A percentile compares a stretch with the other conserved stretches of the same genome.
Conservation (phyloP, 2,797 vertebrate species). For the Pantherophis alleghaniensis region DNA sequence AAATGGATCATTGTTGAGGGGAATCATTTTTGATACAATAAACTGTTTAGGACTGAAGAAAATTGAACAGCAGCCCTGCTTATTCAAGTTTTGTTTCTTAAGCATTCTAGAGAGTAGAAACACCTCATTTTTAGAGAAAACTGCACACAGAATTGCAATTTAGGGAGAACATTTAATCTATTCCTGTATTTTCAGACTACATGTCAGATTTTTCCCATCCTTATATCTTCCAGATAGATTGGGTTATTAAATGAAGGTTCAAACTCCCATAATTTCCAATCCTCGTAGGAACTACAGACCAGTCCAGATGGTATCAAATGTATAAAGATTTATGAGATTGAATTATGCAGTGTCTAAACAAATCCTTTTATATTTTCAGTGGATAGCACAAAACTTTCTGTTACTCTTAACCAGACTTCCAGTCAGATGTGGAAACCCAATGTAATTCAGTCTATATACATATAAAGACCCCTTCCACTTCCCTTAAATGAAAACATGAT, state of each 20-base stretch:
- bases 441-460: background rate
- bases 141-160: background rate
- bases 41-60: background rate
- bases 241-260: background rate
- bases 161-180: background rate
- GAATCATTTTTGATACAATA: background rate
- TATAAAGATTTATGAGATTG: background rate
- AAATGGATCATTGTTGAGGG: background rate
- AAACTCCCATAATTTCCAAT: background rate
- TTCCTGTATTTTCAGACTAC: background rate
- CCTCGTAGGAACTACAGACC: background rate
- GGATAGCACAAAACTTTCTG: background rate
- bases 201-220: background rate
- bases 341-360: background rate
- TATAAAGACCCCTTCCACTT: background rate
- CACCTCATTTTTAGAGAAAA: background rate
- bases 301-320: background rate
- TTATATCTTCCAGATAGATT: background rate
- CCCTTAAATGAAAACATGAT: background rate
- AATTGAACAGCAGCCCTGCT: background rate
- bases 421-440: background rate
- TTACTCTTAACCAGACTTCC: background rate
- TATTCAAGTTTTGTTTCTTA: background rate
- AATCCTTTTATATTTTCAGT: background rate
- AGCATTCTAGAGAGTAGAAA: background rate